Evolutionary conservation across 2,888 invertebrate species (phyloP).

Genomic region (Heliconius aoede): DNA sequence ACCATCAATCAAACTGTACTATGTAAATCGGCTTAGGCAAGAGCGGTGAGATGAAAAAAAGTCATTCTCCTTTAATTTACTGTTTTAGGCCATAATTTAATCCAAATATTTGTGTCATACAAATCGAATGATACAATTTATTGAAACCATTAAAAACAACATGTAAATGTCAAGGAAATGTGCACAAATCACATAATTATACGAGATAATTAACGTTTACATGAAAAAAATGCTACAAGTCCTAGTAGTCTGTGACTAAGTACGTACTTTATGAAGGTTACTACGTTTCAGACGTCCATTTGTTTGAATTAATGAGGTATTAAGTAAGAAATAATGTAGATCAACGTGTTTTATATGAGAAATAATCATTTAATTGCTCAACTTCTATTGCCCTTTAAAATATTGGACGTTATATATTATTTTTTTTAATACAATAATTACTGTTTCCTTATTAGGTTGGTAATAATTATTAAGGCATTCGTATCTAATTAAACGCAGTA

Average conservation of each 20-base stretch:
- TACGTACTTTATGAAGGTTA: constrained; percentile 3
- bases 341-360: constrained; percentile 19
- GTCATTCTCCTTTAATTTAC: background rate
- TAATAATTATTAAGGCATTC: constrained; percentile 32
- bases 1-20: background rate
- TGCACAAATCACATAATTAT: constrained; percentile 16
- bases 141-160: constrained; percentile 16
- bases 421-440: constrained; percentile 23
- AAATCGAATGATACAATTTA: background rate
- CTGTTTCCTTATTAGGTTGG: constrained; percentile 35
- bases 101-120: constrained; percentile 5
- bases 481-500: background rate
- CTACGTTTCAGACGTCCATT: constrained; percentile 25
- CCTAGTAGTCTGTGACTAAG: constrained; percentile 25
- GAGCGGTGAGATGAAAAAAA: constrained; percentile 3
- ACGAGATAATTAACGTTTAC: constrained; percentile 8
- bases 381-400: constrained; percentile 40
- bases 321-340: constrained; percentile 23
- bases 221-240: constrained; percentile 15
- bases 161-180: constrained; percentile 27
- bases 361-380: constrained; percentile 35
- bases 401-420: constrained; percentile 23
- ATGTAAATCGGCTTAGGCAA: background rate
- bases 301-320: constrained; percentile 6
- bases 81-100: background rate